Base-by-base conservation (phyloP, 1,140 invertebrate genomes). In the Formica selysi region DNA sequence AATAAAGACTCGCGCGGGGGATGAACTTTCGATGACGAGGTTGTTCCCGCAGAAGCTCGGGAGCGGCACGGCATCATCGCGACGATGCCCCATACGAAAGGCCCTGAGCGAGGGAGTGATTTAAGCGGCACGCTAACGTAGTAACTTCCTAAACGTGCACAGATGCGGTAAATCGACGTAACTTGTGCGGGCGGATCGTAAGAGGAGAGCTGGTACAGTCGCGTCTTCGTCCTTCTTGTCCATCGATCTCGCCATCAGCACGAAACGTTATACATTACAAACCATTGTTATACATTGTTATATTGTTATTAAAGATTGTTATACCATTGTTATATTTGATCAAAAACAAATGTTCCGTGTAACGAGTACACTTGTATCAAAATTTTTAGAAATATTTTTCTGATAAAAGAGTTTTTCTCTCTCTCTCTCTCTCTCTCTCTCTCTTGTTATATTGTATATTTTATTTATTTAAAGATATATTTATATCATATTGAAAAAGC, bases 111-210 rank as follows among this genome's bases (percentile, higher is more conserved):
- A 67, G 62, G 73, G 90, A 94, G 94, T 94, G 94, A 94, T 94
- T 94, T 94, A 94, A 95, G 94, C 91, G 65, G 88, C 87, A 91
- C 90, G 84, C 90, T 92, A 93, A 94, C 92, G 88, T 92, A 94
- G 92, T 92, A 95, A 95, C 91, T 94, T 93, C 89, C 86, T 76
- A 86, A 71, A 91, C 87, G 89, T 76, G 91, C 94, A 93, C 95
- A 95, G 95, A 95, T 95, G 95, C 93, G 93, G 93, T 93, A 94
- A 95, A 95, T 95, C 94, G 94, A 95, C 94, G 91, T 83, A 95
- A 95, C 91, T 95, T 94, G 88, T 78, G 85, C 91, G 91, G 89
- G 90, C 90, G 90, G 90, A 92, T 92, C 91, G 90, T 92, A 93
- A 93, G 91, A 90, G 48, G 59, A 22, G 22, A 22, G n/a, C 11